Evolutionary conservation across 2,113 vertebrate species (phyloP).

Genomic region (Orycteropus afer): DNA sequence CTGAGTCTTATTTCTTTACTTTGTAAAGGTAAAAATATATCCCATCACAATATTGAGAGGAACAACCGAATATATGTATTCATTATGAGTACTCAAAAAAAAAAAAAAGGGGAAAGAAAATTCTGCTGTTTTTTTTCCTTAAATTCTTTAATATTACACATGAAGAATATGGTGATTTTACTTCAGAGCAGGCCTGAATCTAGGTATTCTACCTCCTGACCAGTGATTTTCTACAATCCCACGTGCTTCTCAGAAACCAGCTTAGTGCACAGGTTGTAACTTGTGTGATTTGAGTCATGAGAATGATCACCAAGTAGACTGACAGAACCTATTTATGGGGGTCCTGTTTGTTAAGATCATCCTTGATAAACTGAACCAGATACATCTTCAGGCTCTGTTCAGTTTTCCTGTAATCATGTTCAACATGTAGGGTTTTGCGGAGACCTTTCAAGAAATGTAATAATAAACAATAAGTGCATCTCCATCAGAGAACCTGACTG

Average conservation of each 20-base stretch:
- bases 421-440: not conserved
- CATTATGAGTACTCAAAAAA: not conserved
- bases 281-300: accelerated
- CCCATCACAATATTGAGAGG: not conserved
- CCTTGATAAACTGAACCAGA: not conserved
- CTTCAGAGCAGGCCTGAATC: not conserved
- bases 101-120: not conserved
- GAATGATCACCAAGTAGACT: not conserved
- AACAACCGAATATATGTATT: not conserved
- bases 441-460: not conserved
- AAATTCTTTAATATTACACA: not conserved
- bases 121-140: not conserved
- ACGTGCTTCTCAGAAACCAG: not conserved
- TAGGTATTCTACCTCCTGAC: not conserved
- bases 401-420: not conserved
- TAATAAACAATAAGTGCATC: not conserved
- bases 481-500: not conserved
- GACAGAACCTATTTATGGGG: not conserved
- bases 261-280: not conserved
- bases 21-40: not conserved
- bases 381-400: not conserved
- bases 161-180: not conserved
- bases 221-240: not conserved
- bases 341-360: not conserved
- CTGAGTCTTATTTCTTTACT: not conserved